These are phyloP conservation scores for Tauraco hartlaubi DNA, from an alignment of 2,797 vertebrate genomes.

Conservation along the genomic window DNA sequence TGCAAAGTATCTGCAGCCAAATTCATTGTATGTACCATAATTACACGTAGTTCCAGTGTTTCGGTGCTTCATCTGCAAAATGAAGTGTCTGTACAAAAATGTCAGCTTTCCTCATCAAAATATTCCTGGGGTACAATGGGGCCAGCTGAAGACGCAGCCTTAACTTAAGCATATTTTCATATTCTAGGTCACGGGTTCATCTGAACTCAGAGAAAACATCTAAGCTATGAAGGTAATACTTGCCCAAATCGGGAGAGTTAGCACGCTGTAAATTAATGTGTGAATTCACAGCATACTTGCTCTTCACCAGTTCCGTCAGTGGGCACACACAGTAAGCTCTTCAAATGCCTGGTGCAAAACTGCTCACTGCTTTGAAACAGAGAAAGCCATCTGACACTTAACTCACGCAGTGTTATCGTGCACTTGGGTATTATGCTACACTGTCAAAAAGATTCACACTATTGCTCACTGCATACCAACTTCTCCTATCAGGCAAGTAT, in stretches of 20 bases:
- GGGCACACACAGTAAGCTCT: neutral
- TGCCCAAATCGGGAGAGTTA: neutral
- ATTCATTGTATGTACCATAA: neutral
- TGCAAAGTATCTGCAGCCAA: neutral
- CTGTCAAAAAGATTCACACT: neutral
- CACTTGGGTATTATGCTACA: neutral
- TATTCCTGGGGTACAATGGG: neutral
- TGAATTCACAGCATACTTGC: neutral
- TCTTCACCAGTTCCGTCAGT: neutral
- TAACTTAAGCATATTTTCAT: neutral
- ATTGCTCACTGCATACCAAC: neutral
- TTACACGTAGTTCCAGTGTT: neutral
- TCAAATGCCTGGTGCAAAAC: neutral
- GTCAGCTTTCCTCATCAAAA: neutral
- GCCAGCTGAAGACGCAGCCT: neutral
- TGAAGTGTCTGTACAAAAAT: neutral
- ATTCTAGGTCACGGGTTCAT: neutral
- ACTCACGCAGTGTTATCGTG: neutral
- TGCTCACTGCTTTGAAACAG: neutral
- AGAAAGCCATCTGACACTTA: neutral
- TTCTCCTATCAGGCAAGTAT: neutral
- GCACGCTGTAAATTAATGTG: neutral
- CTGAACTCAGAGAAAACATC: neutral
- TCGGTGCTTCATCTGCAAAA: neutral
- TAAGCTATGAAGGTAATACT: neutral